Evolutionary conservation across 2,113 vertebrate species (phyloP), one percentile per base, ranked within the genome.

Genomic region (Cyanocitta stelleri): DNA sequence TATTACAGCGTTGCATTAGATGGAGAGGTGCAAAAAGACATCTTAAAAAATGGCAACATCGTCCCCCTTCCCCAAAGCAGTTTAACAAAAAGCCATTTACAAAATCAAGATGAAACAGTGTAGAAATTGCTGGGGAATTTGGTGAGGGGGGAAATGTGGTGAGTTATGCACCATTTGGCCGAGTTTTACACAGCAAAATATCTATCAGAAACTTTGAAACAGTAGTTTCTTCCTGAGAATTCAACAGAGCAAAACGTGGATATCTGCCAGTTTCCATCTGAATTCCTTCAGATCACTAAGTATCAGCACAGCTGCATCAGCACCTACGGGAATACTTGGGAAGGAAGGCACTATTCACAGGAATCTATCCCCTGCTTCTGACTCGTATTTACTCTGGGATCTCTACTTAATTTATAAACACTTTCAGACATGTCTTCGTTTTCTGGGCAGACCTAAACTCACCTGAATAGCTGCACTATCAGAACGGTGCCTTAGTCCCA

Each of bases 121-220:
- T 37, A 89, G 56, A 81, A 89, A 84, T 75, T 85, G 61, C 44
- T 1, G 1, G 49, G 44, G 32, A 72, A 61, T 55, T 55, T 83
- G 83, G 83, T 63, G 68, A 83, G 15, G 48, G 48, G 18, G 24
- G 3, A 59, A 84, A 56, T 35, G 24, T 58, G 54, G 49, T 93
- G 79, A 76, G 61, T 67, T 86, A 52, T 67, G 66, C 21, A 37
- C 79, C 30, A 19, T 81, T 87, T 87, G 68, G 52, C 52, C 78
- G 68, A 86, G 64, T 78, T 90, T 87, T 89, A 68, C 44, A 72
- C 35, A 54, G 82, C 71, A 83, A 92, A 95, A 79, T 91, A 92
- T 87, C 93, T 94, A 96, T 67, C 77, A 92, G 68, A 91, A 92
- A 88, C 73, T 85, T 78, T 80, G 59, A 84, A 90, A 90, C 59